Percentiles rank a stretch among this genome's conserved stretches.
Conservation (phyloP, 2,888 invertebrate species). For the Microplitis manilae region DNA sequence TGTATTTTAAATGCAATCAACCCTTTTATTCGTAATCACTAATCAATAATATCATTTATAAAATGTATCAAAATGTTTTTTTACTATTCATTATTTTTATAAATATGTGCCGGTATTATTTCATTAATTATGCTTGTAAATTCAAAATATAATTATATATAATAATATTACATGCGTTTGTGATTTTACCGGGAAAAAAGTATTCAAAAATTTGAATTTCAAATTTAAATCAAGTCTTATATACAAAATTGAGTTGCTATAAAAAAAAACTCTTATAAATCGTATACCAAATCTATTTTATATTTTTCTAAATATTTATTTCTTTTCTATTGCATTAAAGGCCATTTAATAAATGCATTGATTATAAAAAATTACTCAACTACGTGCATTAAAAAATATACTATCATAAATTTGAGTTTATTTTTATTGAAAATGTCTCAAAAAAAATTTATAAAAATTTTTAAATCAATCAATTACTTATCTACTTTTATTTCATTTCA, state of each 20-base stretch:
- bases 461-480: conserved; percentile 22
- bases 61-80: conserved; percentile 68
- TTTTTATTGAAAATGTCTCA: conserved; percentile 53
- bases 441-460: conserved; percentile 51
- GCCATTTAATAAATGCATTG: conserved; percentile 47
- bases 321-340: conserved; percentile 44
- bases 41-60: conserved; percentile 55
- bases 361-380: conserved; percentile 45
- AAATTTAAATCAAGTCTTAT: conserved; percentile 40
- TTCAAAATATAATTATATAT: not conserved
- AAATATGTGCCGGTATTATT: conserved; percentile 18
- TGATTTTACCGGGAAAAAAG: not conserved
- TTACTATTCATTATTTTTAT: conserved; percentile 48
- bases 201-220: conserved; percentile 24
- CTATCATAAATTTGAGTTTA: conserved; percentile 45
- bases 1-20: conserved; percentile 50
- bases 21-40: conserved; percentile 53
- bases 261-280: conserved; percentile 20
- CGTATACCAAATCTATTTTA: not conserved
- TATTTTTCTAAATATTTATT: conserved; percentile 14
- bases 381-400: conserved; percentile 58
- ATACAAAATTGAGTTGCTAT: conserved; percentile 54
- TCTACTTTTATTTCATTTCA: conserved; percentile 56
- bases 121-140: not conserved
- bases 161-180: conserved; percentile 21